Evolutionary conservation across 2,797 vertebrate species (phyloP), one percentile per base, ranked within the genome.

Genomic region (Acanthis flammea): DNA sequence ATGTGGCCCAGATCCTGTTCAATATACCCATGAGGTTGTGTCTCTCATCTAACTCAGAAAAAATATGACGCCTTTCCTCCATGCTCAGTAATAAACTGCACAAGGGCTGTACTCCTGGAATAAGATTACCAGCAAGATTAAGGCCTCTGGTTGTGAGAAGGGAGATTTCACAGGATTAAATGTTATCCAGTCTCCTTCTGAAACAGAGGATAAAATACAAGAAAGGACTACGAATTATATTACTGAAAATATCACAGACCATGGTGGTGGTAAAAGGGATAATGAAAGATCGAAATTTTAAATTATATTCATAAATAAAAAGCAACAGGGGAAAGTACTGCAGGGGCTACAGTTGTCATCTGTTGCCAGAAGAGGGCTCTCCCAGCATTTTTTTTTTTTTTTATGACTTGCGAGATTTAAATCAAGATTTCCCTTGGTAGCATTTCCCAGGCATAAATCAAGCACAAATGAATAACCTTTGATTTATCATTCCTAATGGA

Each of bases 401-500:
- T 42, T 8, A 73, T 77, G n/a, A 80, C 48, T 62, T 41, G 27
- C 53, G 92, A 88, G 91, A 73, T 95, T 95, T 95, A 94, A 94
- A 93, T 94, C 89, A 72, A 90, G 93, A 97, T 97, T 97, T 97
- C 95, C 96, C 96, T 91, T 77, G 95, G 95, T 86, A 96, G 90
- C 93, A 85, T 96, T 96, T 97, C 91, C 84, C 90, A 93, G 86
- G 77, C 92, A 97, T 97, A 96, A 97, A 97, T 97, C 97, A 96
- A 96, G 93, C 78, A 86, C 95, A 97, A 97, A 97, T 93, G 94
- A 97, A 96, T 96, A 97, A 97, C 96, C 96, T 97, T 96, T 96
- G 97, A 97, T 97, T 97, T 97, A 97, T 97, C 93, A 73, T 94
- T 96, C 97, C 95, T 97, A 97, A 97, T 93, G 95, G 97, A 97